Percentiles rank a stretch among this genome's conserved stretches.
Evolutionary conservation across 2,797 vertebrate species (phyloP).

Genomic region (Enteromius mattozi): DNA sequence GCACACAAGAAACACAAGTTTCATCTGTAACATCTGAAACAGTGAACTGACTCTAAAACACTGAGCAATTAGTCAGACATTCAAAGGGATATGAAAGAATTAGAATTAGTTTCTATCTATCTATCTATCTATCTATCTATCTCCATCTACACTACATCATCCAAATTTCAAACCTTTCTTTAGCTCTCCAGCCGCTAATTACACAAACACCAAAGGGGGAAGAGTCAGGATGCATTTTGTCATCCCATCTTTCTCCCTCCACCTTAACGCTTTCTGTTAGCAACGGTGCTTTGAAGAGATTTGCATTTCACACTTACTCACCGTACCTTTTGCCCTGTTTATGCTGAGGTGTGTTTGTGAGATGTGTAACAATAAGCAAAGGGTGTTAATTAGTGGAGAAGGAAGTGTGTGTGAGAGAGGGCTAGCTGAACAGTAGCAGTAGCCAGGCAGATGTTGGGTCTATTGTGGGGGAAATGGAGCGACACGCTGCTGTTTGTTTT

Average conservation of each 20-base stretch:
- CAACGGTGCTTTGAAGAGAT: constrained; percentile 35
- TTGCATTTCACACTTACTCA: constrained; percentile 52
- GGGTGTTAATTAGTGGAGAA: constrained; percentile 48
- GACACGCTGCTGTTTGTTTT: constrained; percentile 54
- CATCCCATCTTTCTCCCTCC: constrained; percentile 65
- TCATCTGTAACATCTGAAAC: background rate
- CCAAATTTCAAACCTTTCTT: constrained; percentile 73
- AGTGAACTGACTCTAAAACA: background rate
- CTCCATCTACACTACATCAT: constrained; percentile 66
- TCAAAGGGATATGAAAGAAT: constrained; percentile 2
- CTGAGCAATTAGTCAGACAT: background rate
- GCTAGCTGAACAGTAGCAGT: constrained; percentile 51
- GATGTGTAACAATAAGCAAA: constrained; percentile 61
- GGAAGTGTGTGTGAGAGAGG: constrained; percentile 42
- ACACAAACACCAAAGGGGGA: constrained; percentile 72
- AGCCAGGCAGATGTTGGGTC: constrained; percentile 51
- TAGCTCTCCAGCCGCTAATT: constrained; percentile 62
- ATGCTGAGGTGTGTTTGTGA: constrained; percentile 65
- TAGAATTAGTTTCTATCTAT: too few species aligned
- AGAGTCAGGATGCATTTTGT: constrained; percentile 78
- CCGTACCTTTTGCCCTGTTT: constrained; percentile 46
- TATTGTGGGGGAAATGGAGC: constrained; percentile 56
- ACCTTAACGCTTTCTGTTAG: constrained; percentile 29
- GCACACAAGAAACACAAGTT: background rate
- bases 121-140: background rate